These are phyloP conservation scores for Sebastes vulpes DNA, from an alignment of 2,797 vertebrate species.

Conservation along the genomic window DNA sequence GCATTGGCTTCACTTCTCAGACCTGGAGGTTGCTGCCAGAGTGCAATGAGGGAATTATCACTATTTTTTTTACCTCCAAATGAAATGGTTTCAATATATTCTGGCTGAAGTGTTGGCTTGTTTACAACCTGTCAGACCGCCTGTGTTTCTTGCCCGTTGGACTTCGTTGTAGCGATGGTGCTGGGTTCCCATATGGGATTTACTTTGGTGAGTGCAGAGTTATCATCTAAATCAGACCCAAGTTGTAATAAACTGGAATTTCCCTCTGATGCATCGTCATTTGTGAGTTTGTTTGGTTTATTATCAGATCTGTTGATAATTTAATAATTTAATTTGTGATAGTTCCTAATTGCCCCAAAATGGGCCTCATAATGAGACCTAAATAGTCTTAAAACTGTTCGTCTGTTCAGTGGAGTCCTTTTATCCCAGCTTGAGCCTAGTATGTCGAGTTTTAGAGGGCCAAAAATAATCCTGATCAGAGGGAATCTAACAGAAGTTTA, in stretches of 20 bases:
- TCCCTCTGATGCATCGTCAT: neutral
- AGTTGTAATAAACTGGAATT: neutral
- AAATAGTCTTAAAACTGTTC: neutral
- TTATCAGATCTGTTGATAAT: neutral
- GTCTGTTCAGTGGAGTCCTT: neutral
- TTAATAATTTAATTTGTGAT: neutral
- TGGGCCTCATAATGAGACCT: neutral
- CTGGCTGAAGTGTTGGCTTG: neutral
- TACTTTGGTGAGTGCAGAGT: neutral
- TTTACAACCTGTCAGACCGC: neutral
- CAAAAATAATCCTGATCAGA: constrained; percentile 30
- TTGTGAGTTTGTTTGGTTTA: neutral
- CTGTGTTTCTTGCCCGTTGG: neutral
- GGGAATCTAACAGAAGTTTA: constrained; percentile 22
- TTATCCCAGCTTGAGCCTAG: constrained; percentile 14
- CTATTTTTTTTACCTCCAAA: neutral
- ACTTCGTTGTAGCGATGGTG: neutral
- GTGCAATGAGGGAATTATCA: neutral
- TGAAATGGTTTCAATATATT: neutral
- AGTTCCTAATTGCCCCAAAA: constrained; percentile 4
- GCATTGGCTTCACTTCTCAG: too few species aligned
- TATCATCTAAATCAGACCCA: neutral
- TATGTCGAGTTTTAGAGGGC: constrained; percentile 20
- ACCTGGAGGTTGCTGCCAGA: too few species aligned
- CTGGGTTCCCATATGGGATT: neutral